These are phyloP conservation scores for Rousettus leschenaultii DNA, from an alignment of 2,113 vertebrate genomes.

Conservation along the genomic window DNA sequence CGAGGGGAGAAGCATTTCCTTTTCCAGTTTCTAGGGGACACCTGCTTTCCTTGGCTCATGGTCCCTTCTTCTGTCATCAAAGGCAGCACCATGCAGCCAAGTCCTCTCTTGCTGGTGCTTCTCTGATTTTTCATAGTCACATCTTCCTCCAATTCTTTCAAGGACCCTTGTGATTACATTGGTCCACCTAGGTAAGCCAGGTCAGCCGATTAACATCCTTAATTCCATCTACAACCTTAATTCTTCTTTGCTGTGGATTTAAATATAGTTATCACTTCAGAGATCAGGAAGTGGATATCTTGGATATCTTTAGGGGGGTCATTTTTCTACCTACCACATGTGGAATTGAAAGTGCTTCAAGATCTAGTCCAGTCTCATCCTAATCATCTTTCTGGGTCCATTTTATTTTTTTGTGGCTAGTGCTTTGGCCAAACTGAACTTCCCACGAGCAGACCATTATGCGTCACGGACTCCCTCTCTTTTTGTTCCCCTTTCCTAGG, in stretches of 20 bases:
- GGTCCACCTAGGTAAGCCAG: background rate
- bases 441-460: background rate
- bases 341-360: background rate
- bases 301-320: fast-evolving
- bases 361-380: background rate
- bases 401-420: background rate
- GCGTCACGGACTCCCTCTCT: background rate
- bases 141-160: background rate
- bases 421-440: background rate
- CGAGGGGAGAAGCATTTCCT: fast-evolving
- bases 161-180: background rate
- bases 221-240: background rate
- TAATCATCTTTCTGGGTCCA: background rate
- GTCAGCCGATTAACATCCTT: background rate
- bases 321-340: background rate
- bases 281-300: background rate
- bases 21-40: background rate
- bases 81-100: background rate
- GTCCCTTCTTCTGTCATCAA: background rate
- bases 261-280: background rate
- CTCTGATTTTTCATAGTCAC: background rate
- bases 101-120: background rate
- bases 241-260: background rate
- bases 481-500: background rate
- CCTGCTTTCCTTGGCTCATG: background rate